Base-by-base conservation (phyloP, 2,888 invertebrate genomes). In the Epinotia brunnichana region DNA sequence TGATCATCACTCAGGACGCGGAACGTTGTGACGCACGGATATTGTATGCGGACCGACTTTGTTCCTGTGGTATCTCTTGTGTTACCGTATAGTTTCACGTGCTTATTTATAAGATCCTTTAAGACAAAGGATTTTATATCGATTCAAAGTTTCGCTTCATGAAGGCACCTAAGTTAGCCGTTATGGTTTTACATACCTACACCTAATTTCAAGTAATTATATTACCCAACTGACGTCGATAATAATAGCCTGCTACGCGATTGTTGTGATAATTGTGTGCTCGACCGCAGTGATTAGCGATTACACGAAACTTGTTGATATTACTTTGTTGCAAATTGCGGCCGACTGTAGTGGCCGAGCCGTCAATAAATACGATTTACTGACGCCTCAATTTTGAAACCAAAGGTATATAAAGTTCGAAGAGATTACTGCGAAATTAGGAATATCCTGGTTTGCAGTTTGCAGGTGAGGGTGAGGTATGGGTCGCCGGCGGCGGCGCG, bases 391-490 rank as follows among this genome's bases (percentile, higher is more conserved):
- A 90, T 91, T 92, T 90, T 84, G 84, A 85, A 91, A 90, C 87
- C 85, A 85, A 84, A 87, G 84, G 87, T 88, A 87, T 89, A 91
- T 90, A 91, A 92, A 90, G 87, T 88, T 86, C 82, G 85, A 83
- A 84, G 85, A 87, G 90, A 88, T 88, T 86, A 85, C 90, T 92
- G 91, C 90, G 92, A 92, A 93, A 93, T 93, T 92, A 92, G 93
- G 89, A 86, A 90, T 86, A 89, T 92, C 90, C 90, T 87, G 88
- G 88, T 88, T 73, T 72, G 86, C 87, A 87, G 89, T 88, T 70
- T 70, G 86, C 87, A 87, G 89, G 90, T 91, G 86, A 82, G 87
- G 90, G 90, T 91, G 88, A 92, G 84, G 88, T 87, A 93, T 90
- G 85, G 88, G 84, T 82, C 79, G 91, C 90, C 89, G 82, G 86